Percentiles rank a stretch among this genome's conserved stretches.
Conservation (phyloP, 2,113 vertebrate species). For the Arizona elegans region DNA sequence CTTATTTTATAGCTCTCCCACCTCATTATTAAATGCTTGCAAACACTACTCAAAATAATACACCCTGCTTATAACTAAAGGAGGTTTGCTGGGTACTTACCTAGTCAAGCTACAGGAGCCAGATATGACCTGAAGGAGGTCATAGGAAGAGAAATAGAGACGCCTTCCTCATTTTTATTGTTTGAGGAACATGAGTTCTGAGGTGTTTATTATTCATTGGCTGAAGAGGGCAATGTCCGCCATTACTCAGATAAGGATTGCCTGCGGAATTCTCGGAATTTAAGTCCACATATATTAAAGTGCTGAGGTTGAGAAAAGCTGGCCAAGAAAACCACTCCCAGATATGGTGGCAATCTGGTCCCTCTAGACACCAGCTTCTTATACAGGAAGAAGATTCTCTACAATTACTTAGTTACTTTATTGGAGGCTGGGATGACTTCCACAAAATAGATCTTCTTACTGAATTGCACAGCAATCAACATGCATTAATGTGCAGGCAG, state of each 20-base stretch:
- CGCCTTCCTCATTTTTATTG: not conserved
- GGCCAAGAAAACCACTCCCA: not conserved
- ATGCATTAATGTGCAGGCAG: not conserved
- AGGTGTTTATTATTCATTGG: not conserved
- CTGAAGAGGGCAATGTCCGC: not conserved
- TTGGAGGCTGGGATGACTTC: not conserved
- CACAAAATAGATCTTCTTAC: not conserved
- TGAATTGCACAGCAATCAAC: not conserved
- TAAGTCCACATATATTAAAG: not conserved
- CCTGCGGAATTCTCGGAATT: not conserved
- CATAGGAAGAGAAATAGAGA: not conserved
- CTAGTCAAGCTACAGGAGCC: not conserved
- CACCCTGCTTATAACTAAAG: not conserved
- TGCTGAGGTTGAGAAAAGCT: not conserved
- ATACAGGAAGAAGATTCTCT: not conserved
- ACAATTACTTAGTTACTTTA: not conserved
- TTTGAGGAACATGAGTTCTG: not conserved
- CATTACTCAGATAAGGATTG: not conserved
- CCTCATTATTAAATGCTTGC: not conserved
- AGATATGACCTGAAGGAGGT: not conserved
- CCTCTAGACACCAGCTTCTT: not conserved
- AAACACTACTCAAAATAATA: not conserved
- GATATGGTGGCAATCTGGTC: not conserved
- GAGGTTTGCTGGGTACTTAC: not conserved
- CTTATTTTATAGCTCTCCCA: not conserved